Evolutionary conservation across 64 coral and sea anemone genomes (phyloP).

Genomic region (Stichodactyla mertensii): DNA sequence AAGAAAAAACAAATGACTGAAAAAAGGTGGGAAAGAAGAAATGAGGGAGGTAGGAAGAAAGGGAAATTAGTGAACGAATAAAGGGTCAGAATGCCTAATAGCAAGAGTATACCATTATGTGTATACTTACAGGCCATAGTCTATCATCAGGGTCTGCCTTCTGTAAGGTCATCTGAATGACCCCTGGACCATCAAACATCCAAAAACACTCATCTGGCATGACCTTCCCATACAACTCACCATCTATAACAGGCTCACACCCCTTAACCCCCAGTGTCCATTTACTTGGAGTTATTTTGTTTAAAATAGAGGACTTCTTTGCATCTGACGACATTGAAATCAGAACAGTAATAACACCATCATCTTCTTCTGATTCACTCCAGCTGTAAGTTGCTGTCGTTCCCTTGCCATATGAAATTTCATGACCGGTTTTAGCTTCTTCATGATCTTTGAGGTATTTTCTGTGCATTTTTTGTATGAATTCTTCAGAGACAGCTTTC

Average conservation of each 20-base stretch:
- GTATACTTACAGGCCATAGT: constrained; percentile 75
- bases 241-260: constrained; percentile 54
- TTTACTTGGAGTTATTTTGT: constrained; percentile 56
- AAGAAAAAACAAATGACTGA: no score
- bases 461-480: constrained; percentile 75
- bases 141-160: constrained; percentile 66
- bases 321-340: constrained; percentile 56
- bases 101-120: neutral
- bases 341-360: constrained; percentile 65
- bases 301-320: constrained; percentile 58
- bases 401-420: constrained; percentile 51
- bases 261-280: constrained; percentile 82
- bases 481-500: constrained; percentile 68
- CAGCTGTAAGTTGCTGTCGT: constrained; percentile 78
- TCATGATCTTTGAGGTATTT: constrained; percentile 69
- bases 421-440: constrained; percentile 25
- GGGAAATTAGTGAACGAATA: no score
- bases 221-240: constrained; percentile 68
- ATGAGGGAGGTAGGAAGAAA: no score
- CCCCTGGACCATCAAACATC: constrained; percentile 81
- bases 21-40: no score
- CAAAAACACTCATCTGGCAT: constrained; percentile 80
- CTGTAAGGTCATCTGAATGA: constrained; percentile 75
- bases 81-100: neutral
- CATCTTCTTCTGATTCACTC: constrained; percentile 62